Evolutionary conservation across 2,113 vertebrate species (phyloP).

Genomic region (Columbina picui): DNA sequence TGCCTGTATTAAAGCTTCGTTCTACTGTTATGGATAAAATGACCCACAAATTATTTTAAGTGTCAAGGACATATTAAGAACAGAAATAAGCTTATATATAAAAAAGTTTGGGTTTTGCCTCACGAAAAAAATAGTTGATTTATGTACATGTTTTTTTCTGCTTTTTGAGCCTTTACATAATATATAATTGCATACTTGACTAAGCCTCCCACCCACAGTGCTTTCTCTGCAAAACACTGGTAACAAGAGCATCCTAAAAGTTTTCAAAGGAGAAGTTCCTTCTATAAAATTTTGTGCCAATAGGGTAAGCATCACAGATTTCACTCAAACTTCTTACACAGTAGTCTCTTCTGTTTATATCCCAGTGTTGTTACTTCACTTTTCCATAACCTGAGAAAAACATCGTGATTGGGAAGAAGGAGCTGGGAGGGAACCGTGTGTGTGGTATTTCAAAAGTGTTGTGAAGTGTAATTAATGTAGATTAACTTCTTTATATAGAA

Average conservation of each 20-base stretch:
- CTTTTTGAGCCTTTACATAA: neutral
- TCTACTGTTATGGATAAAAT: neutral
- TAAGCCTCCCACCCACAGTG: neutral
- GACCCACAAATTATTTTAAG: neutral
- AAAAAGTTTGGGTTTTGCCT: neutral
- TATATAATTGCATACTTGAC: neutral
- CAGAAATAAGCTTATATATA: neutral
- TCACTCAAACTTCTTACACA: neutral
- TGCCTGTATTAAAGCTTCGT: neutral
- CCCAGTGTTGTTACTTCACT: neutral
- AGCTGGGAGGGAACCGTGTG: neutral
- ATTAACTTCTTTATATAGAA: neutral
- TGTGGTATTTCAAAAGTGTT: neutral
- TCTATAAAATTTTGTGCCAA: neutral
- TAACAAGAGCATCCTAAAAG: neutral
- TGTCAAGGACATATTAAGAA: neutral
- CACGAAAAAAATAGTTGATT: neutral
- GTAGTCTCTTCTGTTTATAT: neutral
- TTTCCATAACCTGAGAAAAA: neutral
- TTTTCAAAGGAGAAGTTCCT: neutral
- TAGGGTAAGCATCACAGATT: neutral
- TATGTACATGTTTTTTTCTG: neutral
- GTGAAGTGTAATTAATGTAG: neutral
- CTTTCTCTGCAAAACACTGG: neutral
- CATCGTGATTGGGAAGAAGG: rapidly evolving